A percentile compares a stretch with the other conserved stretches of the same genome.
Evolutionary conservation across 2,797 vertebrate species (phyloP).

Genomic region (Caiman crocodilus): DNA sequence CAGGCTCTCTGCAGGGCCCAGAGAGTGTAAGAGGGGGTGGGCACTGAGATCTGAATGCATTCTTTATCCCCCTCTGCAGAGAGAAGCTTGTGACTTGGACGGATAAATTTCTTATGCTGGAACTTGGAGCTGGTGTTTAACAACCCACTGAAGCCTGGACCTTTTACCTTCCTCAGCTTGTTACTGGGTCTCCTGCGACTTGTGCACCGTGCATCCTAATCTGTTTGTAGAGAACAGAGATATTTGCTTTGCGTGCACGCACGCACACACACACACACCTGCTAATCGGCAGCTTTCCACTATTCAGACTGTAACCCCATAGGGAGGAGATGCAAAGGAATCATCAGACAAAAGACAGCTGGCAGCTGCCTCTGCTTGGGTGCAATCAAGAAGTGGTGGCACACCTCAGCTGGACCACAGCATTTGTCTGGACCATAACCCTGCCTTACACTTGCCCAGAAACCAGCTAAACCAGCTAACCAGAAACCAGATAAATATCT

Average conservation of each 20-base stretch:
- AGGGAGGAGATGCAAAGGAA: neutral
- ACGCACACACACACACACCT: neutral
- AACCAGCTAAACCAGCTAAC: no score
- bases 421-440: no score
- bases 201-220: neutral
- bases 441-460: no score
- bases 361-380: neutral
- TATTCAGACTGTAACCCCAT: neutral
- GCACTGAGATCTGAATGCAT: conserved; percentile 25
- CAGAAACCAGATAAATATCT: neutral
- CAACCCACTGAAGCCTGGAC: conserved; percentile 36
- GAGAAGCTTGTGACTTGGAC: conserved; percentile 44
- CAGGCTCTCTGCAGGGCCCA: neutral
- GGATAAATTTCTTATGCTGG: conserved; percentile 61
- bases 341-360: neutral
- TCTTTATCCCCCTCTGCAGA: conserved; percentile 41
- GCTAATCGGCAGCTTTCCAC: rapidly evolving
- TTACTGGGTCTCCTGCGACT: neutral
- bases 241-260: neutral
- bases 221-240: neutral
- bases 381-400: neutral
- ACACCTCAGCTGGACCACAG: conserved; percentile 39
- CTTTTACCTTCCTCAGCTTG: conserved; percentile 34
- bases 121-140: conserved; percentile 23
- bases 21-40: neutral